These are phyloP conservation scores for Bovichtus diacanthus DNA, from an alignment of 2,797 vertebrate species.

Conservation along the genomic window DNA sequence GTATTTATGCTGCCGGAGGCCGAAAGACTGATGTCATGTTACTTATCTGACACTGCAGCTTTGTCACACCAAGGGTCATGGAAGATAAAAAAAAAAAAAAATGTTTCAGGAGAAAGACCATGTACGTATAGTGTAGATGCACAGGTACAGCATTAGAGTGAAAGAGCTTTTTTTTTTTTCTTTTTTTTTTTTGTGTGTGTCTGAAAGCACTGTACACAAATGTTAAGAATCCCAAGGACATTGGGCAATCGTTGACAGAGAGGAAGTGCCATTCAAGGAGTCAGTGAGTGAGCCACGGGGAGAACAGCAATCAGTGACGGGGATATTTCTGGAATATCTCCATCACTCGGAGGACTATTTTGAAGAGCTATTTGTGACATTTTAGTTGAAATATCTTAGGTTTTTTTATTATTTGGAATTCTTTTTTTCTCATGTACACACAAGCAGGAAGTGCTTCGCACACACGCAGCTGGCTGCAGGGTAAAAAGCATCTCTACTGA, in stretches of 20 bases:
- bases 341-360: background rate
- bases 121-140: background rate
- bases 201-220: slow-evolving; percentile 14
- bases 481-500: slow-evolving; percentile 27
- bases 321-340: slow-evolving; percentile 18
- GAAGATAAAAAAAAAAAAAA: background rate
- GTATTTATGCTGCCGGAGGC: slow-evolving; percentile 11
- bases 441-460: background rate
- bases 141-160: background rate
- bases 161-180: too few relatives aligned
- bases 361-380: background rate
- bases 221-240: slow-evolving; percentile 24
- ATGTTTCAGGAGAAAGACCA: background rate
- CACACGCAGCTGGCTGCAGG: slow-evolving; percentile 8
- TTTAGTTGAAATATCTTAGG: background rate
- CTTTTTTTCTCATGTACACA: background rate
- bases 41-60: slow-evolving; percentile 8
- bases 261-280: slow-evolving; percentile 22
- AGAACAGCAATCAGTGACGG: slow-evolving; percentile 3
- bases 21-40: slow-evolving; percentile 3
- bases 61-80: slow-evolving; percentile 6
- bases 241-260: slow-evolving; percentile 17
- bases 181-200: background rate
- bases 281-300: slow-evolving; percentile 1
- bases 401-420: background rate